A percentile compares a stretch with the other conserved stretches of the same genome.
These are phyloP conservation scores for Sebastes matsubarae DNA, from an alignment of 2,797 vertebrate genomes.

Conservation along the genomic window DNA sequence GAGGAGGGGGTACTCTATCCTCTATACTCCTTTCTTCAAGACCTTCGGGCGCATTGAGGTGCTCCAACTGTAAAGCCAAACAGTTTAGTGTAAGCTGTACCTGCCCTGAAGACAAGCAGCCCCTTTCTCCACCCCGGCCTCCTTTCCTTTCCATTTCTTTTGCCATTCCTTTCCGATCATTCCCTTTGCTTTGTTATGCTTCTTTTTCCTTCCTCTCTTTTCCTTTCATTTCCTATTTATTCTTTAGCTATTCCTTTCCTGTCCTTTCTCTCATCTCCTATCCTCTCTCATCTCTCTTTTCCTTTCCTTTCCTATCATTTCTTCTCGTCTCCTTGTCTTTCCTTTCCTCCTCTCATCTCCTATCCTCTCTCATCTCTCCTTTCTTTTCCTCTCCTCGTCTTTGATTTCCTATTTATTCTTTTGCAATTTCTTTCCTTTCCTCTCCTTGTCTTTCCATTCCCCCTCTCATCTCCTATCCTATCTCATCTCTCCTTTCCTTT, in stretches of 20 bases:
- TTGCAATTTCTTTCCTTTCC: not conserved
- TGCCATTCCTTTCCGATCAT: conserved; percentile 7
- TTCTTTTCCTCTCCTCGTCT: no score
- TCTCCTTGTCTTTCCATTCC: not conserved
- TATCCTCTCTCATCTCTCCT: not conserved
- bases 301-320: not conserved
- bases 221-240: not conserved
- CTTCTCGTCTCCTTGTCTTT: not conserved
- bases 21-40: conserved; percentile 61
- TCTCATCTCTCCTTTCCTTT: not conserved
- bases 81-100: conserved; percentile 72
- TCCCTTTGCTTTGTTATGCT: not conserved
- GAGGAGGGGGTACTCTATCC: conserved; percentile 43
- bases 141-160: conserved; percentile 28
- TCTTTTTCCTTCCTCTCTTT: not conserved
- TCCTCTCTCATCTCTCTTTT: not conserved
- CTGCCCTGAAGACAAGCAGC: conserved; percentile 72
- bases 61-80: conserved; percentile 73
- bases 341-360: not conserved
- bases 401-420: not conserved
- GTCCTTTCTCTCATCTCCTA: not conserved
- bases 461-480: not conserved
- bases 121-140: conserved; percentile 45
- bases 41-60: conserved; percentile 74
- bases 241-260: not conserved